Percentiles rank a stretch among this genome's conserved stretches.
These are phyloP conservation scores for Crax fasciolata DNA, from an alignment of 2,797 vertebrate genomes.

Conservation along the genomic window DNA sequence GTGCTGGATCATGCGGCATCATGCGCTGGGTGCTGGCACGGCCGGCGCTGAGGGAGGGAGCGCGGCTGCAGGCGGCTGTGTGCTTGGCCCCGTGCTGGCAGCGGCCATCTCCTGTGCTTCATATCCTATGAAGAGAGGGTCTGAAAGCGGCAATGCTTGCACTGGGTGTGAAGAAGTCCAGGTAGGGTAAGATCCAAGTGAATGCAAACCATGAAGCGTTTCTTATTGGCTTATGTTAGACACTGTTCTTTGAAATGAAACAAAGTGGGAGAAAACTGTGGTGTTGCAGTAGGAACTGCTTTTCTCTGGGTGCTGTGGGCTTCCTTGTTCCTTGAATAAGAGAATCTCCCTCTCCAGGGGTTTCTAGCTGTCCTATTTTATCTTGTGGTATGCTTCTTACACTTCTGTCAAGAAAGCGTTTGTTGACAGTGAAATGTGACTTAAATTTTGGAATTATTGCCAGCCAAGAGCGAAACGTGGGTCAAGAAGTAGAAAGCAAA, in stretches of 20 bases:
- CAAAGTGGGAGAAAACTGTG: neutral
- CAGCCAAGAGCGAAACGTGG: neutral
- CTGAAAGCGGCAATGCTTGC: slow-evolving; percentile 32
- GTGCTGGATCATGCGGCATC: neutral
- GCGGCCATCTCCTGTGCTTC: neutral
- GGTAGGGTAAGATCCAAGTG: slow-evolving; percentile 22
- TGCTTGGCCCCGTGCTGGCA: neutral
- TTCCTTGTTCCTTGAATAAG: neutral
- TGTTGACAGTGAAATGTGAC: neutral
- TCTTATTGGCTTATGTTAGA: rapidly evolving
- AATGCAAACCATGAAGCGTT: neutral
- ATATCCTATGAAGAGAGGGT: neutral
- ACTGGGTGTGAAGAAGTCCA: neutral
- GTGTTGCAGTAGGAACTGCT: neutral
- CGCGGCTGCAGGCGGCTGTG: neutral
- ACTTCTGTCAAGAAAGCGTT: neutral
- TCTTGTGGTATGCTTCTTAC: neutral
- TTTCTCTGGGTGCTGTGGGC: neutral
- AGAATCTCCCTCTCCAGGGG: neutral
- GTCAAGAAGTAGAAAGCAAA: neutral
- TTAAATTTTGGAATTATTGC: neutral
- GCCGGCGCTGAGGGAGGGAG: neutral
- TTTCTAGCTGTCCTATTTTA: neutral
- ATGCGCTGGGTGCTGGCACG: neutral
- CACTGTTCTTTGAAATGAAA: neutral